Evolutionary conservation across 1,140 invertebrate genomes (phyloP), one percentile per base, ranked within the genome.

Genomic region (Adelges cooleyi): DNA sequence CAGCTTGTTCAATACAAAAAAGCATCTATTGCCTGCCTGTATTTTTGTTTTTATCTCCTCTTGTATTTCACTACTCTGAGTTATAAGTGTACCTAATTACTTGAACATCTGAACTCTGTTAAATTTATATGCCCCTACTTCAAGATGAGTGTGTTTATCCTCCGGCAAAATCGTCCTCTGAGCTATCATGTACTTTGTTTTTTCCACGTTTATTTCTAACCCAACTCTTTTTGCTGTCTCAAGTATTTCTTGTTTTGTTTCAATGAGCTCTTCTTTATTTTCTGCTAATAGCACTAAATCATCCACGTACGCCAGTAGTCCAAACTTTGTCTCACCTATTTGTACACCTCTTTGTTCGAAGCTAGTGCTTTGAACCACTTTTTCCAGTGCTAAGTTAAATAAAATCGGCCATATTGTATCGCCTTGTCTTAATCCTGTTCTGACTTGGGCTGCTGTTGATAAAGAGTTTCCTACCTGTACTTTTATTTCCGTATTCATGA

Each of bases 251-350:
- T 67, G 22, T 3, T 38, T 53, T 44, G 18, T 10, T 20, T 36
- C 17, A 23, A n/a, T n/a, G n/a, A n/a, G n/a, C 20, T 59, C 33
- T 40, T 51, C 65, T 53, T 48, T 23, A 15, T 36, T 50, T 66
- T 54, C 29, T 36, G 9, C 56, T 3, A 68, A 17, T 25, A 68
- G 6, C 17, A 56, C 20, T 20, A 56, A 20, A 33, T 68, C 66
- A 40, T 68, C 67, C 20, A 53, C 67, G 27, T 66, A 68, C 13
- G 68, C 68, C 15, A 69, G 27, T n/a, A 22, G 22, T 17, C 46
- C 23, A 33, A 33, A n/a, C n/a, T n/a, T n/a, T n/a, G n/a, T n/a
- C n/a, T n/a, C n/a, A n/a, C n/a, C n/a, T n/a, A n/a, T n/a, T n/a
- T n/a, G n/a, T n/a, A n/a, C n/a, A n/a, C n/a, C n/a, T n/a, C n/a